Conservation (phyloP, 2,797 vertebrate genomes). For the Malurus splendens region DNA sequence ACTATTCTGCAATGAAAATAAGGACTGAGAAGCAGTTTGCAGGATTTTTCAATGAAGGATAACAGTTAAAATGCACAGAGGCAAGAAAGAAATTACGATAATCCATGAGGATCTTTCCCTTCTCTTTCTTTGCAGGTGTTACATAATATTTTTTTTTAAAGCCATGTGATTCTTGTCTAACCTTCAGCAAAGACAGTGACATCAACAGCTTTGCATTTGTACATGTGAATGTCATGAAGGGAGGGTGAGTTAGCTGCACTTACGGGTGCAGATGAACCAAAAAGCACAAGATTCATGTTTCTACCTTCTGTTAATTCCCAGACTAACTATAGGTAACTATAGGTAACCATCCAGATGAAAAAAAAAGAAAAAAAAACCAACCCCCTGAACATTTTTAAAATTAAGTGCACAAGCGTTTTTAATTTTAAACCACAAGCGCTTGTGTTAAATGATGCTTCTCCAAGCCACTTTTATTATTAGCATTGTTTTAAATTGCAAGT, state of each 20-base stretch:
- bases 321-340: neutral
- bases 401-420: neutral
- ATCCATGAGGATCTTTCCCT: neutral
- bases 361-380: neutral
- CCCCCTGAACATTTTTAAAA: rapidly evolving
- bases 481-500: conserved; percentile 44
- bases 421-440: neutral
- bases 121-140: neutral
- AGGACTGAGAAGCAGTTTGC: neutral
- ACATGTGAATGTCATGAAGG: neutral
- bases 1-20: neutral
- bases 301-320: conserved; percentile 12
- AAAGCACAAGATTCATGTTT: neutral
- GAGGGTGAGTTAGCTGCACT: neutral
- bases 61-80: neutral
- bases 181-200: neutral
- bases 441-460: neutral
- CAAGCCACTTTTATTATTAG: neutral
- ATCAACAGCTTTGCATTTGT: neutral
- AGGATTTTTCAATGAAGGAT: neutral
- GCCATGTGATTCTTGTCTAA: neutral
- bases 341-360: neutral
- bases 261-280: neutral
- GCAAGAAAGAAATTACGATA: neutral
- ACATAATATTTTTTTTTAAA: neutral